phyloP scores from a whole-genome alignment of 2,888 invertebrate genomes.

The Ectemnius cavifrons region DNA sequence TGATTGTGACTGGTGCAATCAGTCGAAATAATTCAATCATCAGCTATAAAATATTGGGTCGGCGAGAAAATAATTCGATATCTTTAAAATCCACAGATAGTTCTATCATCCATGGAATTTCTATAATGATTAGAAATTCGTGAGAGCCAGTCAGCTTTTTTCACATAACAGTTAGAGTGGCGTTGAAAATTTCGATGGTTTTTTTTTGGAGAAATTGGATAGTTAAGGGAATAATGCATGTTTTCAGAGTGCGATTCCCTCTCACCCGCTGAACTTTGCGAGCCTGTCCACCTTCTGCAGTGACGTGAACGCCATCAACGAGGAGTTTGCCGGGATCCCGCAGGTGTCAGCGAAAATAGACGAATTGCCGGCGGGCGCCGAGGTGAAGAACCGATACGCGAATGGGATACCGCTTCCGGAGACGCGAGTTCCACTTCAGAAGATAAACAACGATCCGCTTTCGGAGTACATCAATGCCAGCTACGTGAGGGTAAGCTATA shows the following conservation, averaged over 20 bases:
- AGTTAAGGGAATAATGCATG: background rate
- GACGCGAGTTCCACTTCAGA: slow-evolving; percentile 89
- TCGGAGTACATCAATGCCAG: slow-evolving; percentile 97
- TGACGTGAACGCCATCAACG: slow-evolving; percentile 85
- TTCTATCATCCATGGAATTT: no score
- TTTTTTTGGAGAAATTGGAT: background rate
- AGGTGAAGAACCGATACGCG: slow-evolving; percentile 94
- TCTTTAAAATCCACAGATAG: no score
- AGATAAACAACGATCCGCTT: slow-evolving; percentile 86
- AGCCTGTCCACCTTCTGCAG: slow-evolving; percentile 87
- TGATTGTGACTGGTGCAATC: no score
- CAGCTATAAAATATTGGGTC: no score
- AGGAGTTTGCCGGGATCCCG: slow-evolving; percentile 91
- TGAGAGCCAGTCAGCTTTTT: no score
- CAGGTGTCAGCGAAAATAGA: slow-evolving; percentile 88
- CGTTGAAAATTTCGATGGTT: no score
- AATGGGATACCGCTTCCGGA: slow-evolving; percentile 97
- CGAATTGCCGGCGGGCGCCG: slow-evolving; percentile 92
- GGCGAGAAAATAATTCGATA: no score
- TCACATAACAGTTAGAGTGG: no score
- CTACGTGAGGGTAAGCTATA: slow-evolving; percentile 88
- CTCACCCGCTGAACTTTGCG: slow-evolving; percentile 88
- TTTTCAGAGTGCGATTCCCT: slow-evolving; percentile 79
- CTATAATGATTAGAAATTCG: no score
- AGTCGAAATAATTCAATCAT: no score